Evolutionary conservation across 2,797 vertebrate genomes (phyloP).

Genomic region (Semaprochilodus insignis): DNA sequence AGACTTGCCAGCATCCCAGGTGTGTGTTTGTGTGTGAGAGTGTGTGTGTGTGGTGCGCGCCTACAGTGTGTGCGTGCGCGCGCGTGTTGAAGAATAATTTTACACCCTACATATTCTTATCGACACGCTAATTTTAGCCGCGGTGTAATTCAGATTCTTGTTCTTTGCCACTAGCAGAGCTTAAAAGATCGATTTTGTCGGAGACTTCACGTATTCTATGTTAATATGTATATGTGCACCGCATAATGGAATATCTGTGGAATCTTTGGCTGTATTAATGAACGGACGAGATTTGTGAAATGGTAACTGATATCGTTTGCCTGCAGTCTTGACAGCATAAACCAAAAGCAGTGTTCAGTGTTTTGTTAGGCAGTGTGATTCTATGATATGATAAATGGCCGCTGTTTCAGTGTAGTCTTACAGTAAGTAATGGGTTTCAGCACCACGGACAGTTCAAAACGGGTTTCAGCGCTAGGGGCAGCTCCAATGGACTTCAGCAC

Average conservation of each 20-base stretch:
- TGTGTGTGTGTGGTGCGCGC: neutral
- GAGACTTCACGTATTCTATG: neutral
- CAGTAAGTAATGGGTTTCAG: constrained; percentile 10
- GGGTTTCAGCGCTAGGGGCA: constrained; percentile 37
- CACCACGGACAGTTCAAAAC: constrained; percentile 32
- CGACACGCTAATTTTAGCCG: neutral
- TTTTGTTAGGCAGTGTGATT: neutral
- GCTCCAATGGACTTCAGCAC: neutral
- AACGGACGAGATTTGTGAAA: neutral
- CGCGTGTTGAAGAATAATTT: neutral
- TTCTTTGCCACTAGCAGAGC: too few relatives aligned
- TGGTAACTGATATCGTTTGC: neutral
- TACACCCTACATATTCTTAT: too few relatives aligned
- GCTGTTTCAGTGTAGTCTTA: neutral
- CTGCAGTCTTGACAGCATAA: neutral
- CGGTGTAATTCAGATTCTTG: neutral
- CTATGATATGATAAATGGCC: neutral
- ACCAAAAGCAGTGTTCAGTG: neutral
- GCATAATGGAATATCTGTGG: neutral
- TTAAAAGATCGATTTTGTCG: neutral
- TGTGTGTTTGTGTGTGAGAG: neutral
- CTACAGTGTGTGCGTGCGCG: neutral
- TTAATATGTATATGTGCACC: neutral
- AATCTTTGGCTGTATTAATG: neutral
- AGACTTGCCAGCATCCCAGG: neutral